A percentile compares a stretch with the other conserved stretches of the same genome.
These are phyloP conservation scores for Pseudochromis fuscus DNA, from an alignment of 2,797 vertebrate species.

Conservation along the genomic window DNA sequence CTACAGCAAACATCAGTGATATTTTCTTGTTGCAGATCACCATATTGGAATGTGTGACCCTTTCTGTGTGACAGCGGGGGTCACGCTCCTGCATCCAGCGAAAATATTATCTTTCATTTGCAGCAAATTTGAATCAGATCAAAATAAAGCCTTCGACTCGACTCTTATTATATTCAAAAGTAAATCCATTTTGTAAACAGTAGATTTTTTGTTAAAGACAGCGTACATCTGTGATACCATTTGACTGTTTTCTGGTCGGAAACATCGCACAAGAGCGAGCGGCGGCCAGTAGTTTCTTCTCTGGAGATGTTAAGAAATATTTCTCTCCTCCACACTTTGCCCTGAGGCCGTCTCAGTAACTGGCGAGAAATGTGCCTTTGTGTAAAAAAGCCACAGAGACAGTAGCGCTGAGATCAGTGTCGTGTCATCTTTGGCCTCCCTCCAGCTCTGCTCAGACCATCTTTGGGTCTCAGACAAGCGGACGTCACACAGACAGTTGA, in stretches of 20 bases:
- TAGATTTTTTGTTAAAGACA: slow-evolving; percentile 9
- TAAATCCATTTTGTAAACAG: not conserved
- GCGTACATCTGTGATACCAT: slow-evolving; percentile 60
- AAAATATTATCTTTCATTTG: slow-evolving; percentile 56
- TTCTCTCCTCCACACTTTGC: slow-evolving; percentile 56
- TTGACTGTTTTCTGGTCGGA: slow-evolving; percentile 54
- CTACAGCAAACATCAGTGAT: slow-evolving; percentile 48
- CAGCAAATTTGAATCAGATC: slow-evolving; percentile 28
- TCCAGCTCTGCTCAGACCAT: slow-evolving; percentile 73
- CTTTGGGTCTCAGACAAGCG: slow-evolving; percentile 65
- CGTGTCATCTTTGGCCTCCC: slow-evolving; percentile 74
- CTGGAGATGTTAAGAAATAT: slow-evolving; percentile 62
- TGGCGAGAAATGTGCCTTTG: slow-evolving; percentile 72
- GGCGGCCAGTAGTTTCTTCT: slow-evolving; percentile 62
- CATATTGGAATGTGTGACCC: slow-evolving; percentile 64
- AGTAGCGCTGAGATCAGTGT: slow-evolving; percentile 74
- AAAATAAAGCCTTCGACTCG: not conserved
- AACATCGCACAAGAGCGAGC: slow-evolving; percentile 56
- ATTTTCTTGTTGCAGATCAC: slow-evolving; percentile 44
- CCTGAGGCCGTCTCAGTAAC: slow-evolving; percentile 69
- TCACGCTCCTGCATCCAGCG: slow-evolving; percentile 38
- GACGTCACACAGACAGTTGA: slow-evolving; percentile 72
- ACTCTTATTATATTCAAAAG: not conserved
- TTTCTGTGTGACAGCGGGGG: slow-evolving; percentile 57
- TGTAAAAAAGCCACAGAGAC: slow-evolving; percentile 63